Percentiles rank a stretch among this genome's conserved stretches.
Conservation (phyloP, 2,113 vertebrate genomes). For the Ivindomyrus marchei region DNA sequence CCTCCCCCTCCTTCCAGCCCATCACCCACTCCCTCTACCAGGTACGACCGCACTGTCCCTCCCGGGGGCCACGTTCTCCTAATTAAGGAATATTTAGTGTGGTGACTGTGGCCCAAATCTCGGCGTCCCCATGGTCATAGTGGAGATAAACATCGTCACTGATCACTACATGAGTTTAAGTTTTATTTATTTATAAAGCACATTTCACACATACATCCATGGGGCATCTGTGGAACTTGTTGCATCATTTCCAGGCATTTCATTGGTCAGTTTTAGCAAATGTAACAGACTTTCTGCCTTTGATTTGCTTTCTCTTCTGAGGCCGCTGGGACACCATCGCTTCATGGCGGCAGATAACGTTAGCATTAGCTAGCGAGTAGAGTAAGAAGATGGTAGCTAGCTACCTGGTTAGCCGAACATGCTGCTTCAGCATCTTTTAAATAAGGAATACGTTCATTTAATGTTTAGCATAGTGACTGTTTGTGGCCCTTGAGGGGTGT, state of each 20-base stretch:
- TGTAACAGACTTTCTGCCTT: neutral
- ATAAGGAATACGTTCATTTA: neutral
- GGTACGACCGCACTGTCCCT: slow-evolving; percentile 50
- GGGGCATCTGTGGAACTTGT: neutral
- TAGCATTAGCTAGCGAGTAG: neutral
- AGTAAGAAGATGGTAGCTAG: neutral
- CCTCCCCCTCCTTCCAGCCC: slow-evolving; percentile 65
- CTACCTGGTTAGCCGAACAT: neutral
- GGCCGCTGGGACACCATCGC: neutral
- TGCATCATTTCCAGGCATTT: neutral
- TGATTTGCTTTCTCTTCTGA: neutral
- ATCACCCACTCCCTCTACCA: slow-evolving; percentile 77
- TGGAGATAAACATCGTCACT: neutral
- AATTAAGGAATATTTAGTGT: neutral
- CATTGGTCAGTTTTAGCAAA: too few relatives aligned
- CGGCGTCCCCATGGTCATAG: neutral
- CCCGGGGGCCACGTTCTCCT: neutral
- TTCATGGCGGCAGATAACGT: neutral
- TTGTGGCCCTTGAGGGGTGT: neutral
- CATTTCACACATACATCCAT: neutral
- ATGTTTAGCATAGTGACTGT: neutral
- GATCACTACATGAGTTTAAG: neutral
- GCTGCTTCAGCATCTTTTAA: neutral
- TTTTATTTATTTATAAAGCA: neutral
- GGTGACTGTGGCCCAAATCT: neutral